phyloP scores from a whole-genome alignment of 2,888 invertebrate species.

The Dicranocentrus wangi region DNA sequence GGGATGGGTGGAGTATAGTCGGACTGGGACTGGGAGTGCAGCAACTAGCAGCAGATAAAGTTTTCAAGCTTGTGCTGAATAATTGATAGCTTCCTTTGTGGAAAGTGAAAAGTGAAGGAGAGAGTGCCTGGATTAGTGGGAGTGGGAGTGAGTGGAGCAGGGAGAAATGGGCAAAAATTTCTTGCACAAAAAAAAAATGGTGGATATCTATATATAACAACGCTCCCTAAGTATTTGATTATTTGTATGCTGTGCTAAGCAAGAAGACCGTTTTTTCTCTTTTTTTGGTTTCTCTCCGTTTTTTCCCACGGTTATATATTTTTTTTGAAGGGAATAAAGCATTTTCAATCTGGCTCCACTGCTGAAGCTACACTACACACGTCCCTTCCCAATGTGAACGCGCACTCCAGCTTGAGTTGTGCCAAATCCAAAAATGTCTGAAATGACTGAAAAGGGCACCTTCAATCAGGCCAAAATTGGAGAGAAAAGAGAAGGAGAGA shows the following conservation, averaged over 20 bases:
- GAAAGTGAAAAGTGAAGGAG: conserved; percentile 53
- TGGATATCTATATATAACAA: not conserved
- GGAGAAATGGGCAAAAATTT: conserved; percentile 21
- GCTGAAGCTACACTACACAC: too few species aligned
- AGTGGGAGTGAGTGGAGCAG: too few species aligned
- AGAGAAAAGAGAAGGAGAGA: too few species aligned
- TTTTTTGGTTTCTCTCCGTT: not conserved
- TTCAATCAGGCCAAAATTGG: too few species aligned
- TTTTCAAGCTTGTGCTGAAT: conserved; percentile 56
- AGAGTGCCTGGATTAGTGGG: not conserved
- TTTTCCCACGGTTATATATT: not conserved
- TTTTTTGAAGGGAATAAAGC: not conserved
- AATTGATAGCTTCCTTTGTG: conserved; percentile 60
- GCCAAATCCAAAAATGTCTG: too few species aligned
- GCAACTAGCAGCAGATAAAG: conserved; percentile 46
- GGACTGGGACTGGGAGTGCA: not conserved
- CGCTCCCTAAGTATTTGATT: not conserved
- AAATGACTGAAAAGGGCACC: too few species aligned
- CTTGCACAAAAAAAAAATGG: conserved; percentile 2
- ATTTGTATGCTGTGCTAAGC: too few species aligned
- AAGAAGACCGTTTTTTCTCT: not conserved
- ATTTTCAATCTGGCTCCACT: not conserved
- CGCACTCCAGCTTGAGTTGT: too few species aligned
- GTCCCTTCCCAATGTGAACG: too few species aligned
- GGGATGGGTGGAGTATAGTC: conserved; percentile 4